Conservation (phyloP, 2,888 invertebrate genomes). For the Brachyptera putata region DNA sequence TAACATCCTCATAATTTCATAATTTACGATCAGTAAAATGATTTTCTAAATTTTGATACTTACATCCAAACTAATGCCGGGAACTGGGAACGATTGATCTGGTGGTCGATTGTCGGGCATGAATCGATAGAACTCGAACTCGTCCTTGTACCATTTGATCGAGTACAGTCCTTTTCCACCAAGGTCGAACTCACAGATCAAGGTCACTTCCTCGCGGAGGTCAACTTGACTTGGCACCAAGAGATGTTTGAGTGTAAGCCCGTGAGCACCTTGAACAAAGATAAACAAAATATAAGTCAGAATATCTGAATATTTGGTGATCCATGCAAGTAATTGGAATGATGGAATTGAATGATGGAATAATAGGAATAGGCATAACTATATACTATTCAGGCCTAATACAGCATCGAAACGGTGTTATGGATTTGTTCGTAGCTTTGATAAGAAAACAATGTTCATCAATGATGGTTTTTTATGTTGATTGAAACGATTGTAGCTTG, state of each 20-base stretch:
- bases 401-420: too few species aligned
- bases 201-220: constrained; percentile 34
- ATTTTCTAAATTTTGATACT: constrained; percentile 31
- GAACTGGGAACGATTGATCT: constrained; percentile 35
- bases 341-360: too few species aligned
- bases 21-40: background rate
- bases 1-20: too few species aligned
- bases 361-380: too few species aligned
- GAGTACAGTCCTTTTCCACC: constrained; percentile 35
- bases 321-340: too few species aligned
- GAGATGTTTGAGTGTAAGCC: constrained; percentile 35
- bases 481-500: too few species aligned
- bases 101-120: constrained; percentile 36
- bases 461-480: too few species aligned
- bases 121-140: constrained; percentile 38
- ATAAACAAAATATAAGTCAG: background rate
- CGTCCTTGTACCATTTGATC: constrained; percentile 40
- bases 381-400: too few species aligned
- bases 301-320: too few species aligned
- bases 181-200: constrained; percentile 36
- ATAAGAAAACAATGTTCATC: too few species aligned
- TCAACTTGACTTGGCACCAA: constrained; percentile 36
- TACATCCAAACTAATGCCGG: constrained; percentile 36
- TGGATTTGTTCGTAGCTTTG: too few species aligned
- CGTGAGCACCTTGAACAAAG: constrained; percentile 29